Base-by-base conservation (phyloP, 2,888 invertebrate species). In the Macroteleia sp. region DNA sequence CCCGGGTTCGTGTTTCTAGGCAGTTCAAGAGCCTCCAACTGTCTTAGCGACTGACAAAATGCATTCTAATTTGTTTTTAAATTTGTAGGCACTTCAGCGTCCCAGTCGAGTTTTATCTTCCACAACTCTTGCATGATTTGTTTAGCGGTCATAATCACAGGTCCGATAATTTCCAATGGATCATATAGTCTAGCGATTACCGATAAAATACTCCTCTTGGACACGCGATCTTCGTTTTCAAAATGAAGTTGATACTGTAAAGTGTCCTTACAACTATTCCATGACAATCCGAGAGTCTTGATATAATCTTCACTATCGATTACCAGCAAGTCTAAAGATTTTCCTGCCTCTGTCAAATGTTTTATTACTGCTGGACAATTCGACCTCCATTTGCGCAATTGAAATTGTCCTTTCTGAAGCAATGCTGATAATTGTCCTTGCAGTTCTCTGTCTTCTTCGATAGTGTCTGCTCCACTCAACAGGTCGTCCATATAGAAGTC, bases 161-260 rank as follows among this genome's bases (percentile, higher is more conserved):
- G n/a, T n/a, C n/a, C n/a, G n/a, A n/a, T n/a, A n/a, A n/a, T n/a
- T n/a, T n/a, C n/a, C 12, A 76, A 42, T 0, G 80, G 74, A 41
- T 82, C 79, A 36, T 67, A 79, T 1, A 77, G 56, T 36, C 56
- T 76, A 6, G 73, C 67, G 14, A 77, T 74, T 9, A 36, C 56
- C 0, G 77, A 79, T 1, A 82, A 28, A 2, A 79, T 41, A 4
- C 9, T 16, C 6, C 69, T 34, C 32, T 77, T 74, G 8, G 75
- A 73, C 0, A 46, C 14, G 0, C 28, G 22, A 1, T 14, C 9
- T 0, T 3, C 17, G 42, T 41, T 59, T 16, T 16, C 14, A 12
- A 20, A 39, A 3, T 54, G 14, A 4, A 77, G 48, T 8, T 25
- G 19, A 39, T 79, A 81, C 16, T 70, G 66, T 10, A 77, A 17